Base-by-base conservation (phyloP, 2,888 invertebrate genomes). In the Drosophila longiperda region DNA sequence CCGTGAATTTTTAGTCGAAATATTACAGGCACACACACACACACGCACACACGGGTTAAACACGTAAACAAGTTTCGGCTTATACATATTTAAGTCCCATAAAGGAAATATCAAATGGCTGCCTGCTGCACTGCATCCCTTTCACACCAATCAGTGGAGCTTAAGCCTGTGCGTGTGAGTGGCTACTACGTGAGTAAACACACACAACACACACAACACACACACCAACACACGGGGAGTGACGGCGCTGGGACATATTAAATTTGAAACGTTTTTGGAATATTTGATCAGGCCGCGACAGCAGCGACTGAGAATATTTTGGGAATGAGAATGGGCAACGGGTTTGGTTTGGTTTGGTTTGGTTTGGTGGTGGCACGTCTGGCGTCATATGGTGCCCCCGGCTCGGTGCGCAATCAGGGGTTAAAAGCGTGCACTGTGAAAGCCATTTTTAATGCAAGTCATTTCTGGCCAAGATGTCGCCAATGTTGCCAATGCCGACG, bases 181-280 rank as follows among this genome's bases (percentile, higher is more conserved):
- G 57, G 68, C 72, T 71, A 45, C 58, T 49, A 66, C 53, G 57
- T 55, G 62, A 55, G 57, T 40, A 50, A 26, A 55, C 55, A 61
- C n/a, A 65, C 29, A 34, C n/a, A 3, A 50, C 23, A 17, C 36
- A 38, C 26, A 32, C 29, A 38, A 12, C 17, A 12, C 26, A 40
- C 34, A 65, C 34, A 55, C 29, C 34, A 33, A 29, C 20, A 34
- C 17, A 26, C 26, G 59, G 52, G 54, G 66, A 71, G 65, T 55
- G 60, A 58, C 66, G 66, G 59, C 69, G 53, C 54, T 45, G 72
- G 76, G 84, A 76, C 80, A 90, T 84, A 90, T 89, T 91, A 91
- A 90, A 90, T 90, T 90, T 89, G 90, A 89, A 90, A 91, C 90
- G 91, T 82, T 90, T 87, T 82, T 80, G 70, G 91, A 90, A 91